phyloP scores from a whole-genome alignment of 2,888 invertebrate genomes.

The Cinara cedri region DNA sequence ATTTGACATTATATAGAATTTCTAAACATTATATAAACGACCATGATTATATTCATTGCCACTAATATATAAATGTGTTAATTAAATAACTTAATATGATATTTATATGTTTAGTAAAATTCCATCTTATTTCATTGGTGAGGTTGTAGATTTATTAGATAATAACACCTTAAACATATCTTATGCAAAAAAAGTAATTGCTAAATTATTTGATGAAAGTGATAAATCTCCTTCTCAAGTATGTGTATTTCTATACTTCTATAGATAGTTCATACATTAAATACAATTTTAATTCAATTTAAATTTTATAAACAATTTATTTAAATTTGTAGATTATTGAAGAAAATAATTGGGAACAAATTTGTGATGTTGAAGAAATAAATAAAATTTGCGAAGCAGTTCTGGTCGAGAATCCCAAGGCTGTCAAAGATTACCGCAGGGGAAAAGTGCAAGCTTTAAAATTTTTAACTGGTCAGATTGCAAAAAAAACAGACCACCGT shows the following conservation, averaged over 20 bases:
- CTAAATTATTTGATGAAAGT: constrained; percentile 64
- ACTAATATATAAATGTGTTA: no score
- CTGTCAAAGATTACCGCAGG: constrained; percentile 70
- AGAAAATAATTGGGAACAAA: constrained; percentile 71
- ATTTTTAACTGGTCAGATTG: constrained; percentile 70
- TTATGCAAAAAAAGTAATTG: constrained; percentile 67
- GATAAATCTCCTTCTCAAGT: constrained; percentile 64
- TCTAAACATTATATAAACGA: no score
- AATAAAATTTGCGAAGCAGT: constrained; percentile 64
- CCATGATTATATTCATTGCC: no score
- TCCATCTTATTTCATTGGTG: constrained; percentile 67
- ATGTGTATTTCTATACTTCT: constrained; percentile 55
- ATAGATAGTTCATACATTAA: not conserved
- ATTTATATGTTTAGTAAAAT: constrained; percentile 64
- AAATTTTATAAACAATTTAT: constrained; percentile 57
- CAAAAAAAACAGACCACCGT: constrained; percentile 68
- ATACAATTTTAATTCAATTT: constrained; percentile 35
- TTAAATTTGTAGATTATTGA: constrained; percentile 66
- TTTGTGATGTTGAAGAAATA: constrained; percentile 70
- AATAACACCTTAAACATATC: constrained; percentile 70
- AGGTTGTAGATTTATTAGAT: constrained; percentile 71
- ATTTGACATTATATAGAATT: no score
- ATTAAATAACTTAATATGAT: not conserved
- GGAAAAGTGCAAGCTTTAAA: constrained; percentile 76
- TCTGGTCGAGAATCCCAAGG: constrained; percentile 40